A percentile compares a stretch with the other conserved stretches of the same genome.
These are phyloP conservation scores for Abrostola tripartita DNA, from an alignment of 2,888 invertebrate genomes.

Conservation along the genomic window DNA sequence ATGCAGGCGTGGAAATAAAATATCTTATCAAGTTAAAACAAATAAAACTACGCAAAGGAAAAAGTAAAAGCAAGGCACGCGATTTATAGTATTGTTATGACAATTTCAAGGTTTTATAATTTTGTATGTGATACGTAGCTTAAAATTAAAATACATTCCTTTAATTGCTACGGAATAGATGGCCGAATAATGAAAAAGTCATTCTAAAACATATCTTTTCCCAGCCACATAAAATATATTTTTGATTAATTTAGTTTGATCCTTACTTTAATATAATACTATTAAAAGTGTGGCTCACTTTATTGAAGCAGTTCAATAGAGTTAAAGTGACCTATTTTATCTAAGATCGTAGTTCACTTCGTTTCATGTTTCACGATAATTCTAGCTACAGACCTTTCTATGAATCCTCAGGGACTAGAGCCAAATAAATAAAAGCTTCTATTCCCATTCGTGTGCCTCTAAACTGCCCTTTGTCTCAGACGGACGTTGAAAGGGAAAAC, in stretches of 20 bases:
- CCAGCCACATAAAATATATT: no score
- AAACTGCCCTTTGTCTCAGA: constrained; percentile 41
- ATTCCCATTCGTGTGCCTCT: constrained; percentile 27
- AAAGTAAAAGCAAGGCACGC: constrained; percentile 36
- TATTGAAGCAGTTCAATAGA: background rate
- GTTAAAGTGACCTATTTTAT: background rate
- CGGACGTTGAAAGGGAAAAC: constrained; percentile 43
- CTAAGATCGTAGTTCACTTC: background rate
- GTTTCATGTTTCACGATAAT: background rate
- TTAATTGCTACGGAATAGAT: no score
- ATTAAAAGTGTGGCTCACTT: no score
- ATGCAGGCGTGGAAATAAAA: no score
- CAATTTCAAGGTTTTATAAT: background rate
- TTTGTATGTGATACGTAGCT: no score
- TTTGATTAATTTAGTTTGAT: no score
- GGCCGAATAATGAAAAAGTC: no score
- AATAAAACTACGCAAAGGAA: constrained; percentile 10
- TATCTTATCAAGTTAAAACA: constrained; percentile 7
- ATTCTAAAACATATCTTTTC: no score
- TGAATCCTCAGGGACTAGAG: constrained; percentile 8
- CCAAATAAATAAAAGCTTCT: constrained; percentile 33
- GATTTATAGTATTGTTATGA: constrained; percentile 1
- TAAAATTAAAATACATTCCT: no score
- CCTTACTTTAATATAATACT: no score
- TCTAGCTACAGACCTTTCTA: background rate